Evolutionary conservation across 2,797 vertebrate species (phyloP).

Genomic region (Brachyalestes nurse): DNA sequence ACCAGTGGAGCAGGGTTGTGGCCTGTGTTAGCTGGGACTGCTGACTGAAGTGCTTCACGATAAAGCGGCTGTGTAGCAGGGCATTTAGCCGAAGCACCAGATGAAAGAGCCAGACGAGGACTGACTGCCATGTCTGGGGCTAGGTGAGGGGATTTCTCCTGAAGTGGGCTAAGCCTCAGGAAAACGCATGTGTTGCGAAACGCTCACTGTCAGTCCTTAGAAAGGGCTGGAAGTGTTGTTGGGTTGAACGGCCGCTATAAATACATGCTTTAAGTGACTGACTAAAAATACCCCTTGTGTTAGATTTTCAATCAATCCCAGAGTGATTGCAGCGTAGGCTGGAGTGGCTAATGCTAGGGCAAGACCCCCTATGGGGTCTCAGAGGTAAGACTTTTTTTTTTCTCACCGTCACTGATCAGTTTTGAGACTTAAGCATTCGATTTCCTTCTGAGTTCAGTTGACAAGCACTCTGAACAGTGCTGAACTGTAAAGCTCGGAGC

Average conservation of each 20-base stretch:
- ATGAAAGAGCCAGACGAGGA: constrained; percentile 3
- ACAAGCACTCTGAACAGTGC: constrained; percentile 38
- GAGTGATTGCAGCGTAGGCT: constrained; percentile 51
- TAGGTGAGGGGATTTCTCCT: constrained; percentile 26
- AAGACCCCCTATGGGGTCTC: constrained; percentile 49
- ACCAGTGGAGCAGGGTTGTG: background rate
- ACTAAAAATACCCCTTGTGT: constrained; percentile 53
- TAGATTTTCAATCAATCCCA: constrained; percentile 51
- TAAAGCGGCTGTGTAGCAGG: background rate
- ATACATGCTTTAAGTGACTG: constrained; percentile 52
- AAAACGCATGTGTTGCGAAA: constrained; percentile 46
- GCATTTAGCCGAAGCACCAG: constrained; percentile 7
- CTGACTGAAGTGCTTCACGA: constrained; percentile 11
- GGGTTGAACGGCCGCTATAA: constrained; percentile 54
- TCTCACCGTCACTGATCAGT: constrained; percentile 44
- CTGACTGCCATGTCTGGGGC: constrained; percentile 19
- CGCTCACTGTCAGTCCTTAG: constrained; percentile 33
- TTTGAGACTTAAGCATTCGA: constrained; percentile 52
- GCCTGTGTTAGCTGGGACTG: constrained; percentile 13
- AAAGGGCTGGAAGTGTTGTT: constrained; percentile 28
- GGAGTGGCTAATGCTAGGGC: constrained; percentile 54
- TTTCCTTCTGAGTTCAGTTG: constrained; percentile 44
- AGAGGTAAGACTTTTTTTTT: constrained; percentile 36
- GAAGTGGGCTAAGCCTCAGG: constrained; percentile 47
- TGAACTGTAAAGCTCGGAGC: constrained; percentile 60